These are phyloP conservation scores for Protonibea diacanthus DNA, from an alignment of 2,797 vertebrate genomes.

Conservation along the genomic window DNA sequence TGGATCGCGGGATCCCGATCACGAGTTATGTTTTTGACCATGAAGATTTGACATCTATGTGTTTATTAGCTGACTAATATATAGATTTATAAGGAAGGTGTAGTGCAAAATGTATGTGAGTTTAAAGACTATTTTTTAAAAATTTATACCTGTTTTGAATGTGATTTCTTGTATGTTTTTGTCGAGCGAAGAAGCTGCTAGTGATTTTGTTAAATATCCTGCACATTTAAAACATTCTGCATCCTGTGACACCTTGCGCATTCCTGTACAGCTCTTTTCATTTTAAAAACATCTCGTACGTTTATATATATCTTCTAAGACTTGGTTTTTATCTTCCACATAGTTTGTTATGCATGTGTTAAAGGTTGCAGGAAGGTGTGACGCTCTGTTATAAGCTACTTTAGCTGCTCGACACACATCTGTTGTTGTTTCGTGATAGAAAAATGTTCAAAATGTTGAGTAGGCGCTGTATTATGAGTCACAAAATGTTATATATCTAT, in stretches of 20 bases:
- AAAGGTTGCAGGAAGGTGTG: not conserved
- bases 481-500: not conserved
- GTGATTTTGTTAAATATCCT: not conserved
- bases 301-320: too few species aligned
- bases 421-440: not conserved
- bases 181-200: not conserved
- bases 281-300: too few species aligned
- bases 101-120: not conserved
- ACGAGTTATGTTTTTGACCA: not conserved
- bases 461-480: not conserved
- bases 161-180: not conserved
- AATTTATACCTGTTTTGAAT: not conserved
- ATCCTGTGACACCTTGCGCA: too few species aligned
- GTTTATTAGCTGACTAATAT: not conserved
- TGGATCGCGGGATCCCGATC: not conserved
- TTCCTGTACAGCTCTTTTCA: too few species aligned
- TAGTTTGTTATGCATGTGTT: too few species aligned
- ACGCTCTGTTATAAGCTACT: not conserved
- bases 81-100: not conserved
- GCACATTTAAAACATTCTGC: too few species aligned
- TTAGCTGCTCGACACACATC: not conserved
- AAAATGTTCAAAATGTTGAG: constrained; percentile 6
- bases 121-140: not conserved
- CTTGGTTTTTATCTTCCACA: too few species aligned
- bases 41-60: not conserved